Evolutionary conservation across 2,113 vertebrate genomes (phyloP).

Genomic region (Muscicapa adusta): DNA sequence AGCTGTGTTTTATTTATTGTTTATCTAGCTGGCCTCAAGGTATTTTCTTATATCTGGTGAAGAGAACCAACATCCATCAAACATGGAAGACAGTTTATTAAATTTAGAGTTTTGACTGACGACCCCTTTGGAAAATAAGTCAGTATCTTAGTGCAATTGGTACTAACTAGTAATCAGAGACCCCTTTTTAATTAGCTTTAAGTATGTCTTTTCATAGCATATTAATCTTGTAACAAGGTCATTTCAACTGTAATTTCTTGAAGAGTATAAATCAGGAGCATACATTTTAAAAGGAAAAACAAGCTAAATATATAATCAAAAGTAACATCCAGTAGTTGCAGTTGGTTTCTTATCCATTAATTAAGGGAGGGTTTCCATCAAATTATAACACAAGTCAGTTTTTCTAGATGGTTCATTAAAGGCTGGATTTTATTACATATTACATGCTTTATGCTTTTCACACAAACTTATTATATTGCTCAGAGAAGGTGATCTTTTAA

Average conservation of each 20-base stretch:
- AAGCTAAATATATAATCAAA: constrained; percentile 22
- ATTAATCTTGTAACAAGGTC: constrained; percentile 48
- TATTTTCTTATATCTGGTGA: neutral
- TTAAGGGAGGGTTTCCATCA: constrained; percentile 63
- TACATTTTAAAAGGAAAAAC: constrained; percentile 14
- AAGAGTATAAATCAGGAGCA: neutral
- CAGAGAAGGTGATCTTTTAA: constrained; percentile 88
- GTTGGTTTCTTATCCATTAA: constrained; percentile 66
- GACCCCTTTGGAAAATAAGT: neutral
- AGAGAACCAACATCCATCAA: neutral
- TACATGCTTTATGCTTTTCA: constrained; percentile 90
- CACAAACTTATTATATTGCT: constrained; percentile 89
- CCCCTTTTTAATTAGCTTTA: constrained; percentile 27
- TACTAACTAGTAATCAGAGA: neutral
- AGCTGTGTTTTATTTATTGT: neutral
- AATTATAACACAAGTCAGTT: constrained; percentile 71
- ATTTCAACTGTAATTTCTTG: constrained; percentile 19
- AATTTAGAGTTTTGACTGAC: neutral
- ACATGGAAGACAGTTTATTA: neutral
- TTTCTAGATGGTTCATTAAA: constrained; percentile 87
- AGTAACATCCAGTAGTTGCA: neutral
- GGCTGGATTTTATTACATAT: constrained; percentile 91
- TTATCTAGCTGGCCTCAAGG: neutral
- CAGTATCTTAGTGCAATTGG: neutral
- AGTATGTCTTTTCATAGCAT: neutral